These are phyloP conservation scores for Cephus runcator DNA, from an alignment of 2,888 invertebrate genomes.

Conservation along the genomic window DNA sequence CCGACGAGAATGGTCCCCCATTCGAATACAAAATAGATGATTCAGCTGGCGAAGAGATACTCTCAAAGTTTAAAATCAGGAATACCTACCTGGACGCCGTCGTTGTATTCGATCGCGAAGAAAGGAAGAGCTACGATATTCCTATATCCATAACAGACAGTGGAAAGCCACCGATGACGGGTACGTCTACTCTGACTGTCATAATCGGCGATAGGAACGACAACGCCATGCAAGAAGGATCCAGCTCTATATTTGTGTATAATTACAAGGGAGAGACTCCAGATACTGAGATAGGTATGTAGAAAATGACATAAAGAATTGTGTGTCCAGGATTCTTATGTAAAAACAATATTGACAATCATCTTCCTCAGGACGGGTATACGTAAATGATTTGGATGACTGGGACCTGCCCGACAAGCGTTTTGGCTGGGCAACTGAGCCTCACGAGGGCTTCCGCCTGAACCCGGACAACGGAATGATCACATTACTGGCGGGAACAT, in stretches of 20 bases:
- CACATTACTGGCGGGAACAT: conserved; percentile 82
- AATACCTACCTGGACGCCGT: conserved; percentile 77
- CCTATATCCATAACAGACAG: conserved; percentile 92
- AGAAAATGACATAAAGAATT: background rate
- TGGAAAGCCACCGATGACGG: conserved; percentile 78
- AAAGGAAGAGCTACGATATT: conserved; percentile 86
- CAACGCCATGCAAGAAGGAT: conserved; percentile 88
- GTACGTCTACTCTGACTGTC: conserved; percentile 85
- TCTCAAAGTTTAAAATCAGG: conserved; percentile 77
- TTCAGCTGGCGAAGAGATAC: conserved; percentile 74
- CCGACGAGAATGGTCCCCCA: conserved; percentile 85
- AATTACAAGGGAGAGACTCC: conserved; percentile 89
- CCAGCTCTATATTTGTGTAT: conserved; percentile 92
- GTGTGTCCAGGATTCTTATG: background rate
- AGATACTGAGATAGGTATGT: conserved; percentile 78
- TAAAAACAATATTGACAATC: background rate
- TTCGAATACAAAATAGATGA: conserved; percentile 79
- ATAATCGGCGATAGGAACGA: conserved; percentile 96
- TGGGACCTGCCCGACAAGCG: conserved; percentile 95
- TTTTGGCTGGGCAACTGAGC: conserved; percentile 77
- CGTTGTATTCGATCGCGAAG: conserved; percentile 86
- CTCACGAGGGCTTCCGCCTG: conserved; percentile 77
- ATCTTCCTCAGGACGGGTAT: conserved; percentile 74
- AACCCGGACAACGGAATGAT: conserved; percentile 86
- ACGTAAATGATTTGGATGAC: conserved; percentile 94